These are phyloP conservation scores for Neomicropteryx cornuta DNA, from an alignment of 1,140 invertebrate genomes.

Conservation along the genomic window DNA sequence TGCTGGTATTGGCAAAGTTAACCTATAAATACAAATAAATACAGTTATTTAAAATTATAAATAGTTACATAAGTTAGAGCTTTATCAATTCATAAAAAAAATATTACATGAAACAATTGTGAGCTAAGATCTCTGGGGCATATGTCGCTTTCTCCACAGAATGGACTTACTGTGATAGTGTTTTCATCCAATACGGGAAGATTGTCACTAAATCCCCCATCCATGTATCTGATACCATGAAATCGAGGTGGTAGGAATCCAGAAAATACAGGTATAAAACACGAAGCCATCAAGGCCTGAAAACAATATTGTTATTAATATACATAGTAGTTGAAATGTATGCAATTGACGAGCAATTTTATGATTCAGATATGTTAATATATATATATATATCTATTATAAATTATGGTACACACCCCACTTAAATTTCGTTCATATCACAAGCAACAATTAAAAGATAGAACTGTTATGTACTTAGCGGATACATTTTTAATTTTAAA, in stretches of 20 bases:
- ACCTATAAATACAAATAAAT: slow-evolving; percentile 43
- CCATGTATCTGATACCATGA: slow-evolving; percentile 86
- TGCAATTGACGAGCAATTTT: too few relatives aligned
- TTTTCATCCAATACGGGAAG: slow-evolving; percentile 86
- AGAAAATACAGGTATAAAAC: slow-evolving; percentile 95
- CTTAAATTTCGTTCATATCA: neutral
- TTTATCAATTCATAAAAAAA: neutral
- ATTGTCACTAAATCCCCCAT: slow-evolving; percentile 95
- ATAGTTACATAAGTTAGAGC: neutral
- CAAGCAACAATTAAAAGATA: neutral
- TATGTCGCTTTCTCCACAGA: slow-evolving; percentile 96
- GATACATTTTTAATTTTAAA: too few relatives aligned
- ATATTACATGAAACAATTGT: slow-evolving; percentile 67
- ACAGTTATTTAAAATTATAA: neutral
- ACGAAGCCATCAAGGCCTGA: slow-evolving; percentile 81
- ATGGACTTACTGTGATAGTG: slow-evolving; percentile 95
- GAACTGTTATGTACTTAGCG: too few relatives aligned
- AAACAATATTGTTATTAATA: slow-evolving; percentile 16
- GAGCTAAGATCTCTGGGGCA: slow-evolving; percentile 86
- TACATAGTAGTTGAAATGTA: slow-evolving; percentile 4
- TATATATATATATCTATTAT: slow-evolving; percentile 2
- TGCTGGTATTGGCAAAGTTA: slow-evolving; percentile 88
- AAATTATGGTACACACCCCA: too few relatives aligned
- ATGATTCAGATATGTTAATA: too few relatives aligned
- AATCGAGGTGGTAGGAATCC: slow-evolving; percentile 84